Percentiles rank a stretch among this genome's conserved stretches.
These are phyloP conservation scores for Homalodisca vitripennis DNA, from an alignment of 1,140 invertebrate species.

Conservation along the genomic window DNA sequence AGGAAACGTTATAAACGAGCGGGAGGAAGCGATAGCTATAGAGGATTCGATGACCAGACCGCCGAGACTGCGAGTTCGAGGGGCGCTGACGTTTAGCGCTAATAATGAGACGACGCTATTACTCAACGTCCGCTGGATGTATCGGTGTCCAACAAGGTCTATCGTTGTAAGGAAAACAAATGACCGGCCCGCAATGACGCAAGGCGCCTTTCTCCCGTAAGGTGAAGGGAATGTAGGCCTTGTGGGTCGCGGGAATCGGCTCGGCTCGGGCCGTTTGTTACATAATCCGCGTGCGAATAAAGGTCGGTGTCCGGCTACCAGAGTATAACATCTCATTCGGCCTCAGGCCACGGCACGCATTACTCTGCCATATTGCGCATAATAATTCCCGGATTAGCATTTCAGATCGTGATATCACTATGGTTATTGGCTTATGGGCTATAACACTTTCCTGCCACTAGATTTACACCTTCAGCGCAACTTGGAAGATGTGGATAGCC, in stretches of 20 bases:
- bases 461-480: too few species aligned
- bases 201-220: not conserved
- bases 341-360: not conserved
- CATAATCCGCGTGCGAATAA: slow-evolving; percentile 19
- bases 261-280: too few species aligned
- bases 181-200: slow-evolving; percentile 3
- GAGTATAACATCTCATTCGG: not conserved
- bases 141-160: slow-evolving; percentile 18
- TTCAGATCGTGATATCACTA: not conserved
- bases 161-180: slow-evolving; percentile 7
- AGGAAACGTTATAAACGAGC: not conserved
- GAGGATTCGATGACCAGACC: not conserved
- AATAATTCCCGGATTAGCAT: not conserved
- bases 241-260: slow-evolving; percentile 16
- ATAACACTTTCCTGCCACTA: not conserved
- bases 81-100: slow-evolving; percentile 15
- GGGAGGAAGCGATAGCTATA: not conserved
- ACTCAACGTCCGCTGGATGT: slow-evolving; percentile 2
- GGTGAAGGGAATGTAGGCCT: slow-evolving; percentile 24
- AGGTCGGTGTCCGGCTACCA: not conserved
- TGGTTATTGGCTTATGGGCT: not conserved
- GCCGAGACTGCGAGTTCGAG: too few species aligned
- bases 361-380: not conserved
- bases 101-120: slow-evolving; percentile 8
- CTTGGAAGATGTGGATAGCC: too few species aligned